Conservation (phyloP, 2,888 invertebrate species). For the Scrobipalpa costella region DNA sequence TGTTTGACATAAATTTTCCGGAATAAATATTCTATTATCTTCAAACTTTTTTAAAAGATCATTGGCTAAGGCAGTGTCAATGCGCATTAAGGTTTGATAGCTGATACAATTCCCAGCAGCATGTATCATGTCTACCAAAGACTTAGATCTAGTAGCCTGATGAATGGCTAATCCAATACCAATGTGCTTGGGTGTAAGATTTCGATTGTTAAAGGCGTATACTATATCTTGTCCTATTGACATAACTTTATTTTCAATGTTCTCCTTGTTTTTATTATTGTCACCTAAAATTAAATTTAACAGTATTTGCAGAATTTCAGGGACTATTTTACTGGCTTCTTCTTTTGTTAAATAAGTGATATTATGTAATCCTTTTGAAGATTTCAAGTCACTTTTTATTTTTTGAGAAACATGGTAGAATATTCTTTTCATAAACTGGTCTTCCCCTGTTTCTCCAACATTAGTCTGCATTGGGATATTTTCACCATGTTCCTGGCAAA, state of each 20-base stretch:
- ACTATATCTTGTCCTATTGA: background rate
- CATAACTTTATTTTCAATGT: background rate
- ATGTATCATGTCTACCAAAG: background rate
- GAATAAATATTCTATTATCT: background rate
- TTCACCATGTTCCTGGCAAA: too few relatives aligned
- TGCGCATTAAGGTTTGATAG: background rate
- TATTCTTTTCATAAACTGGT: background rate
- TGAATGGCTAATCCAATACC: background rate
- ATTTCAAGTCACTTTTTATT: background rate
- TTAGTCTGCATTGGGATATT: too few relatives aligned
- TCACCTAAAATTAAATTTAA: background rate
- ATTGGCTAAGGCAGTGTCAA: background rate
- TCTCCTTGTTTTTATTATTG: background rate
- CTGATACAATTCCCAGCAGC: background rate
- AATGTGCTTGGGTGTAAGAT: background rate
- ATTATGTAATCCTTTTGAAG: background rate
- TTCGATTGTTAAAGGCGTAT: background rate
- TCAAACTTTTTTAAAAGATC: background rate
- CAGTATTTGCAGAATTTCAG: background rate
- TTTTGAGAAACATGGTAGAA: slow-evolving; percentile 1
- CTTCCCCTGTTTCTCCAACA: too few relatives aligned
- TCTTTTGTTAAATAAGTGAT: background rate
- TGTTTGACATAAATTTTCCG: background rate
- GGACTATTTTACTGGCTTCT: background rate
- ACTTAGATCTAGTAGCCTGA: background rate